A percentile compares a stretch with the other conserved stretches of the same genome.
These are phyloP conservation scores for Drosophila nannoptera DNA, from an alignment of 1,140 invertebrate genomes.

Conservation along the genomic window DNA sequence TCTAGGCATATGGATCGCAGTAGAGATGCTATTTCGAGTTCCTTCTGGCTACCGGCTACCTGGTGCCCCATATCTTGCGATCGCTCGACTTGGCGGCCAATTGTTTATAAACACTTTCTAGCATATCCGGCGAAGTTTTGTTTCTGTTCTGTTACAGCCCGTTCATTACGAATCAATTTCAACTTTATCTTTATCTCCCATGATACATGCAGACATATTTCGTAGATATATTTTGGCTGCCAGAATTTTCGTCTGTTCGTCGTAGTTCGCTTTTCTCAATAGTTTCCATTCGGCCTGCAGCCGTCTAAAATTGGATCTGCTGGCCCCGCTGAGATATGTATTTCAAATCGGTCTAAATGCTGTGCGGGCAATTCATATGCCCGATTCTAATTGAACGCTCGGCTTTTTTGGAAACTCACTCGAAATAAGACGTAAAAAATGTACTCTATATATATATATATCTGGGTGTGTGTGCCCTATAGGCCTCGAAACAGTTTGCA, in stretches of 20 bases:
- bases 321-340: slow-evolving; percentile 23
- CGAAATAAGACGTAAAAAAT: too few relatives aligned
- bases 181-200: slow-evolving; percentile 17
- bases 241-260: slow-evolving; percentile 39
- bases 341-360: slow-evolving; percentile 1
- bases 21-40: neutral
- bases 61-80: neutral
- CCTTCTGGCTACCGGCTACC: slow-evolving; percentile 3
- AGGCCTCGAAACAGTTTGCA: neutral
- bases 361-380: neutral
- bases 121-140: slow-evolving; percentile 21
- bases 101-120: slow-evolving; percentile 32
- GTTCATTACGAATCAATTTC: slow-evolving; percentile 21
- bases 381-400: slow-evolving; percentile 14
- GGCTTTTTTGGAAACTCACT: too few relatives aligned
- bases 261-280: slow-evolving; percentile 16
- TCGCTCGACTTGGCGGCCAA: slow-evolving; percentile 7
- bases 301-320: slow-evolving; percentile 62
- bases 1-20: too few relatives aligned
- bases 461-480: too few relatives aligned
- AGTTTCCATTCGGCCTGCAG: slow-evolving; percentile 23
- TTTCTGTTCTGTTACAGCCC: slow-evolving; percentile 18
- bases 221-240: slow-evolving; percentile 31
- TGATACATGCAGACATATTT: neutral
- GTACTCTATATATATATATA: too few relatives aligned